Conservation (phyloP, 1,140 invertebrate species). For the Triops longicaudatus region DNA sequence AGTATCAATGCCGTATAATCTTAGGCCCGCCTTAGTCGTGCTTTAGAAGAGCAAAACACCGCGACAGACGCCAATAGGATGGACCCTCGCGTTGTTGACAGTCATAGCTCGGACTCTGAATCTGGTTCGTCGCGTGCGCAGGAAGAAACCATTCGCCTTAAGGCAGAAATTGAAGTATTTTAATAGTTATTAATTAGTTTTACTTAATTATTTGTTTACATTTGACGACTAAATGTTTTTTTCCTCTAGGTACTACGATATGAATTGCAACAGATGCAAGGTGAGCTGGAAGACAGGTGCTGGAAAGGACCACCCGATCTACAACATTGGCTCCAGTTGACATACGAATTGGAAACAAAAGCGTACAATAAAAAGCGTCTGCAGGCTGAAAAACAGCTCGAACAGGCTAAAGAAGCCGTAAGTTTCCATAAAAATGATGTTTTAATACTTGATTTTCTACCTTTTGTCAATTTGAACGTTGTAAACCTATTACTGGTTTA, state of each 20-base stretch:
- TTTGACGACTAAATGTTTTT: neutral
- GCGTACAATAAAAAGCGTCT: slow-evolving; percentile 76
- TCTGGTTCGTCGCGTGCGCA: slow-evolving; percentile 20
- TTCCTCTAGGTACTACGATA: slow-evolving; percentile 56
- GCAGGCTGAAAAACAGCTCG: slow-evolving; percentile 72
- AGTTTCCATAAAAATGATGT: slow-evolving; percentile 35
- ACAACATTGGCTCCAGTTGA: slow-evolving; percentile 87
- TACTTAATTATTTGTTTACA: neutral
- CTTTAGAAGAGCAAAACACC: slow-evolving; percentile 23
- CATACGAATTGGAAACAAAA: slow-evolving; percentile 86
- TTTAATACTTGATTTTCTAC: too few species aligned
- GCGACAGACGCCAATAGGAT: neutral
- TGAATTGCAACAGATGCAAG: slow-evolving; percentile 74
- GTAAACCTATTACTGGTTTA: too few species aligned
- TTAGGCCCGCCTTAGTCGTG: slow-evolving; percentile 27
- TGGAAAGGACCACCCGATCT: slow-evolving; percentile 78
- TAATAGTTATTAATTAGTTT: too few species aligned
- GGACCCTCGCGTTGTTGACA: slow-evolving; percentile 4
- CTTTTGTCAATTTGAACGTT: too few species aligned
- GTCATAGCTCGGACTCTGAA: slow-evolving; percentile 12
- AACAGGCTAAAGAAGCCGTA: slow-evolving; percentile 78
- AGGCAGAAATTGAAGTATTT: slow-evolving; percentile 32
- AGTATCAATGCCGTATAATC: neutral
- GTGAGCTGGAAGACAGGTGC: slow-evolving; percentile 75
- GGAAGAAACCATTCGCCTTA: slow-evolving; percentile 30